Evolutionary conservation across 2,888 invertebrate genomes (phyloP), one percentile per base, ranked within the genome.

Genomic region (Cerceris rybyensis): DNA sequence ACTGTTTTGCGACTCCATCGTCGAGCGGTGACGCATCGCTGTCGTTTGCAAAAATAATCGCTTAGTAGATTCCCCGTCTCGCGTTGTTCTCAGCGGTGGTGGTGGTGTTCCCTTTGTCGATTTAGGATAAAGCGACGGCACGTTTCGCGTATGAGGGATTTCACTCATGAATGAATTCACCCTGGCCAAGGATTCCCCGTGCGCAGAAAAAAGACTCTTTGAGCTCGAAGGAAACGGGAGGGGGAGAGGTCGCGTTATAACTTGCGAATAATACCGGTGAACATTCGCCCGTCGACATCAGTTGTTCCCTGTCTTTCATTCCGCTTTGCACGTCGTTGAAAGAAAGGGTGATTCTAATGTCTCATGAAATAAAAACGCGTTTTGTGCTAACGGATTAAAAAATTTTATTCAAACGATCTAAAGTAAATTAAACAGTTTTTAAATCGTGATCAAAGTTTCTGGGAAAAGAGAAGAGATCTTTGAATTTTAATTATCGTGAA

Each of bases 101-200:
- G 28, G 28, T 28, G 28, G 28, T 28, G 28, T 28, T 28, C 28
- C 28, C 28, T 28, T 28, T 46, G 11, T 46, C 8, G 8, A 11
- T 46, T 11, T 46, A 46, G n/a, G 9, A 13, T 9, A 60, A 72
- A 60, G 68, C 65, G 54, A 16, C 28, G 76, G 28, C 49, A 58
- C 60, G 46, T 5, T 64, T 57, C 46, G 43, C 11, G 28, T 54
- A 60, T 43, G 14, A n/a, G 43, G 41, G 46, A 66, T 63, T 74
- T 71, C 59, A 58, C 67, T 60, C 74, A 80, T 87, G 83, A 87
- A 87, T 86, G 86, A 87, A 80, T 74, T 57, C 73, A 75, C 64
- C 65, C 59, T 61, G 79, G 41, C 16, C 28, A 16, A 77, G 81
- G 83, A 81, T 83, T 86, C 86, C 70, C 75, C 70, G 59, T 75